Percentiles rank a stretch among this genome's conserved stretches.
Conservation (phyloP, 2,888 invertebrate genomes). For the Muscina levida region DNA sequence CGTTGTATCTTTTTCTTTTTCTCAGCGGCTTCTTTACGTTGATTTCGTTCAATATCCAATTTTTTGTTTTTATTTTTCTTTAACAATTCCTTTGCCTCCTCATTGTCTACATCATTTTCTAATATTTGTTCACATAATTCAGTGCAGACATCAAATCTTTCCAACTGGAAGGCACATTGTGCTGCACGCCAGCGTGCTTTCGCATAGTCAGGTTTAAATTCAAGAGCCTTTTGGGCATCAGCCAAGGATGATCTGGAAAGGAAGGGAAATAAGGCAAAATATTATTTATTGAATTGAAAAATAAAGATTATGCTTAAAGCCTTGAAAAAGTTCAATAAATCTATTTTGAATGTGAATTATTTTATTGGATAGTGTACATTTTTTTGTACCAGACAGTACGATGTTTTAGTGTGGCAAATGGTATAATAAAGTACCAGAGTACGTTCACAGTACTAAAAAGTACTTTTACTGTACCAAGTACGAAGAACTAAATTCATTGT, state of each 20-base stretch:
- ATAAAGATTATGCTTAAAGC: too few species aligned
- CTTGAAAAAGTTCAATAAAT: too few species aligned
- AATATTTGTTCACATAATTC: conserved; percentile 87
- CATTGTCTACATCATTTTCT: conserved; percentile 81
- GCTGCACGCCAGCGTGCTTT: conserved; percentile 90
- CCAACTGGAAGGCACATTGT: conserved; percentile 85
- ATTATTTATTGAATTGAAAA: too few species aligned
- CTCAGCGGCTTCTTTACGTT: conserved; percentile 78
- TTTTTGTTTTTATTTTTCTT: conserved; percentile 81
- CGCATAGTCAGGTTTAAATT: conserved; percentile 86
- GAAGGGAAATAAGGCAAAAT: not conserved
- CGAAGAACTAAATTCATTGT: too few species aligned
- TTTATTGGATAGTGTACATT: too few species aligned
- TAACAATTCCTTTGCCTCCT: conserved; percentile 82
- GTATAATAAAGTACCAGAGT: too few species aligned
- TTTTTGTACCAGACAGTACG: too few species aligned
- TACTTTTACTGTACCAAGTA: too few species aligned
- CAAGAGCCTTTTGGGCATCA: conserved; percentile 90
- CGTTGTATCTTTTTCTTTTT: conserved; percentile 79
- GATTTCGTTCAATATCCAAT: conserved; percentile 74
- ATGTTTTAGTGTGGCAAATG: too few species aligned
- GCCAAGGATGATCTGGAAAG: conserved; percentile 83
- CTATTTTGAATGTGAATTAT: too few species aligned
- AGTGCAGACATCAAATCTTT: conserved; percentile 86
- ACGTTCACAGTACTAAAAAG: too few species aligned